phyloP scores from a whole-genome alignment of 2,888 invertebrate species.

The Drosophila nigricruria region DNA sequence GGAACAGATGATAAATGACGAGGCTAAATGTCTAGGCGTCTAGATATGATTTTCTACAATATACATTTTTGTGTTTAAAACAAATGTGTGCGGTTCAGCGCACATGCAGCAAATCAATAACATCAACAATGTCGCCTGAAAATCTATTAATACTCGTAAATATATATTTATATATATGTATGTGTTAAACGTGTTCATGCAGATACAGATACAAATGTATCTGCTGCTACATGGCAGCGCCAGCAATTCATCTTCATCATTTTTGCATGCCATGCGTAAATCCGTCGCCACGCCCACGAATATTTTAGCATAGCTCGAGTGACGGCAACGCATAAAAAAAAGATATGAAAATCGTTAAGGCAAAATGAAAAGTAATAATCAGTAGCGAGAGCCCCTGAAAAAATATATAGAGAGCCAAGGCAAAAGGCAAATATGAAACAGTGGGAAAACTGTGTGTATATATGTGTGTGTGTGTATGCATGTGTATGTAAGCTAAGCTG shows the following conservation, averaged over 20 bases:
- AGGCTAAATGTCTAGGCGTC: slow-evolving; percentile 33
- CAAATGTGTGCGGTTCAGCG: slow-evolving; percentile 56
- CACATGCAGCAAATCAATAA: slow-evolving; percentile 70
- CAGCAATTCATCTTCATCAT: slow-evolving; percentile 77
- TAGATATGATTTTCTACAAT: slow-evolving; percentile 39
- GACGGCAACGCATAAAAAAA: slow-evolving; percentile 15
- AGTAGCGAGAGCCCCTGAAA: slow-evolving; percentile 36
- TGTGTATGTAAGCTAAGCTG: slow-evolving; percentile 36
- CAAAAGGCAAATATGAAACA: slow-evolving; percentile 15
- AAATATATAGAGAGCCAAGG: neutral
- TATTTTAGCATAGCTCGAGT: slow-evolving; percentile 37
- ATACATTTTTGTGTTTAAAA: slow-evolving; percentile 35
- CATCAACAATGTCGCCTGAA: slow-evolving; percentile 48
- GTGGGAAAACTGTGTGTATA: slow-evolving; percentile 1
- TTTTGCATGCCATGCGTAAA: slow-evolving; percentile 71
- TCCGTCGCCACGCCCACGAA: slow-evolving; percentile 61
- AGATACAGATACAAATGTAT: slow-evolving; percentile 37
- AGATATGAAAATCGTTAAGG: slow-evolving; percentile 62
- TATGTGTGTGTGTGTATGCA: slow-evolving; percentile 3
- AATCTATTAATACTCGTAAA: slow-evolving; percentile 45
- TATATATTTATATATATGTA: slow-evolving; percentile 18
- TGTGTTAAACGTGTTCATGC: slow-evolving; percentile 16
- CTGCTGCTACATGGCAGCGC: slow-evolving; percentile 39
- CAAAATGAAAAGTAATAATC: slow-evolving; percentile 79
- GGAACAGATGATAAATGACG: slow-evolving; percentile 71